These are phyloP conservation scores for Mimumesa dahlbomi DNA, from an alignment of 2,888 invertebrate genomes.

Conservation along the genomic window DNA sequence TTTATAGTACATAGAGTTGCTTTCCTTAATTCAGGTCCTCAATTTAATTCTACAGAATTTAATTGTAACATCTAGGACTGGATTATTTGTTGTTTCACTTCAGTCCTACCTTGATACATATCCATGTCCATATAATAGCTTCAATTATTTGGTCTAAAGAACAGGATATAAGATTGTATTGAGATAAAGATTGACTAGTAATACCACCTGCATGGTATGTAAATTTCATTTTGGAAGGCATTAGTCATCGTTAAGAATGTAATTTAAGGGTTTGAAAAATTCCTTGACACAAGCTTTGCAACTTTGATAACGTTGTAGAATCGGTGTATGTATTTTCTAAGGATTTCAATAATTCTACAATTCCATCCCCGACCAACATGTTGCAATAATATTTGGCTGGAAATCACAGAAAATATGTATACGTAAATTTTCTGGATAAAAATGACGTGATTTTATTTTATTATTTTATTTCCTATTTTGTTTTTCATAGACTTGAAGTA, in stretches of 20 bases:
- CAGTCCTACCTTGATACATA: conserved; percentile 43
- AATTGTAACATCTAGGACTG: conserved; percentile 42
- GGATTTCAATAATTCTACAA: conserved; percentile 81
- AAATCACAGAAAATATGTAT: conserved; percentile 60
- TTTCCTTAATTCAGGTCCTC: conserved; percentile 57
- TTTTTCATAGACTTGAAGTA: too few species aligned
- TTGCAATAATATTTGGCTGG: conserved; percentile 85
- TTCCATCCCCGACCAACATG: conserved; percentile 85
- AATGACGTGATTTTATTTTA: background rate
- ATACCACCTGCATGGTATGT: conserved; percentile 59
- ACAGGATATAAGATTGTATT: conserved; percentile 60
- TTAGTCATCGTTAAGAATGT: conserved; percentile 71
- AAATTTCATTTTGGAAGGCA: conserved; percentile 54
- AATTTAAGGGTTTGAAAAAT: conserved; percentile 77
- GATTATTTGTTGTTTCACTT: conserved; percentile 28
- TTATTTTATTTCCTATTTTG: background rate
- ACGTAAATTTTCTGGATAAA: too few species aligned
- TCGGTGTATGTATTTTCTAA: conserved; percentile 77
- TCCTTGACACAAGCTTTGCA: conserved; percentile 75
- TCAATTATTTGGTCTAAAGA: conserved; percentile 62
- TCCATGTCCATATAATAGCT: conserved; percentile 49
- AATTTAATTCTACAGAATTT: conserved; percentile 51
- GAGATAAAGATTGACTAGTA: conserved; percentile 73
- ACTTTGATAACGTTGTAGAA: conserved; percentile 73
- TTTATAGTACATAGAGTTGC: conserved; percentile 33